phyloP scores from a whole-genome alignment of 2,113 vertebrate species.

The Syrmaticus mikado region DNA sequence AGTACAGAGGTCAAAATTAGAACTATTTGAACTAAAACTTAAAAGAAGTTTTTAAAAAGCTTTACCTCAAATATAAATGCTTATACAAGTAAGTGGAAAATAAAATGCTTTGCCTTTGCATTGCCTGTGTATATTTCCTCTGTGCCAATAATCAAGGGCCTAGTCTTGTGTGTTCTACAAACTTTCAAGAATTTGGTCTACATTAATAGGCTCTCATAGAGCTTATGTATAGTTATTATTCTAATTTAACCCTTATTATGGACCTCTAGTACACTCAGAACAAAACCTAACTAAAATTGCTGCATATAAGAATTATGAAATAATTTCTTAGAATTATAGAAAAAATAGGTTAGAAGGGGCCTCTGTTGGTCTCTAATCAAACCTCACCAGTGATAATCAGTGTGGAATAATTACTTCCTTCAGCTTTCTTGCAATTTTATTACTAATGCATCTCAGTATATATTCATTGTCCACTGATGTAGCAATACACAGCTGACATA shows the following conservation, averaged over 20 bases:
- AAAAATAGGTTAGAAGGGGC: not conserved
- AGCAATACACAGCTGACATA: not conserved
- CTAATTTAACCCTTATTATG: not conserved
- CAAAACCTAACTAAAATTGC: not conserved
- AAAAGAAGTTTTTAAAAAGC: not conserved
- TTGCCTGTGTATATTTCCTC: not conserved
- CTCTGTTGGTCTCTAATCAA: not conserved
- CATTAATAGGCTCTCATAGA: not conserved
- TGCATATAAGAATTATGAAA: not conserved
- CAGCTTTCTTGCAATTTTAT: not conserved
- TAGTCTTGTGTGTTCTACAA: not conserved
- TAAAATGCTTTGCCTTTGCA: not conserved
- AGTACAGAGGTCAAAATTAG: slow-evolving; percentile 18
- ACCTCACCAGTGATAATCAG: not conserved
- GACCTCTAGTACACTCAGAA: not conserved
- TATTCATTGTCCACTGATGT: not conserved
- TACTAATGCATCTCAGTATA: not conserved
- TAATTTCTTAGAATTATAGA: not conserved
- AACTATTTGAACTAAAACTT: not conserved
- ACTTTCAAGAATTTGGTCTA: not conserved
- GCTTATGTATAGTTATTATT: not conserved
- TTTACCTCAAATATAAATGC: not conserved
- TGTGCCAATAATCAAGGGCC: not conserved
- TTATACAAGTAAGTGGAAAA: not conserved
- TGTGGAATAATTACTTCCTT: not conserved